Conservation (phyloP, 1,140 invertebrate genomes). For the Tetramorium parvispinum region DNA sequence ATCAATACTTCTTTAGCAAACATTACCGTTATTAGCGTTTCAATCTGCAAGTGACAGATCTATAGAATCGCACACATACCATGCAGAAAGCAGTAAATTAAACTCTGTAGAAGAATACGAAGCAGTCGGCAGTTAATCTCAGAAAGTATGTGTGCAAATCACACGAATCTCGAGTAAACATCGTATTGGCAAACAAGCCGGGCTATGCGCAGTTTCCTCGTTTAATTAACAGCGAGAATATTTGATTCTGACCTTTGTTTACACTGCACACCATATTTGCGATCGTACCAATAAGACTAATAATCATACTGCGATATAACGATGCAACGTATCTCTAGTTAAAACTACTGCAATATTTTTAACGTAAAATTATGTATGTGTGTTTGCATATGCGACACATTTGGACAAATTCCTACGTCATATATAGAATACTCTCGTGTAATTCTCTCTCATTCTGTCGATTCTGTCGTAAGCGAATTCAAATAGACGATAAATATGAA, state of each 20-base stretch:
- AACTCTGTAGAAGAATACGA: neutral
- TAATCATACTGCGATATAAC: conserved; percentile 54
- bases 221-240: conserved; percentile 59
- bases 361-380: conserved; percentile 15
- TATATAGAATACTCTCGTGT: neutral
- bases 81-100: conserved; percentile 3
- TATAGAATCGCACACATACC: neutral
- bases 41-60: conserved; percentile 40
- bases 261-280: conserved; percentile 50
- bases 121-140: neutral
- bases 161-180: neutral
- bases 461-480: neutral
- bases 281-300: conserved; percentile 55
- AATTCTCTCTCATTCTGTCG: neutral
- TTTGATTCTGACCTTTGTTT: conserved; percentile 61
- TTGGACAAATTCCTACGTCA: neutral
- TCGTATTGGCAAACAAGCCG: conserved; percentile 31
- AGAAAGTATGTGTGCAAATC: conserved; percentile 42
- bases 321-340: conserved; percentile 15
- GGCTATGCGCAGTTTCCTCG: conserved; percentile 44
- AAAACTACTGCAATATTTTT: conserved; percentile 12
- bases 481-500: neutral
- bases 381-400: neutral
- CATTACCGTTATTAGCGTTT: conserved; percentile 62
- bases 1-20: conserved; percentile 57